Base-by-base conservation (phyloP, 2,113 vertebrate genomes). In the Gallinago undulata region DNA sequence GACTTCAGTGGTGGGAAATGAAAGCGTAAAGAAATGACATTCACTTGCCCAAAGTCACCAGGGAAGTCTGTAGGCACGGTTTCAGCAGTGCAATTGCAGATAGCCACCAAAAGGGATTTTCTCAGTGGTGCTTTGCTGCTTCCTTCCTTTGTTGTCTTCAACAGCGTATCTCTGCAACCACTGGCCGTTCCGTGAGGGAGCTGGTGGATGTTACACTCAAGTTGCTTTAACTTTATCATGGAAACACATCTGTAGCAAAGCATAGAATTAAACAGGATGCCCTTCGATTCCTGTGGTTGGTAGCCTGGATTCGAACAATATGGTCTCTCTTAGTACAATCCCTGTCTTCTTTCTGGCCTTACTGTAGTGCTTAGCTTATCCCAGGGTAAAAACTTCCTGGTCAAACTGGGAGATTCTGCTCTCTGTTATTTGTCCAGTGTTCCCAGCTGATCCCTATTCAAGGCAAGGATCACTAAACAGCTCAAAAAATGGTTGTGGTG, bases 21-120 rank as follows among this genome's bases (percentile, higher is more conserved):
- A 55, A 92, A 70, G 47, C 0, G 0, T 30, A 18, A 67, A 67
- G 64, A 88, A 74, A 43, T 39, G 15, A 31, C 1, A 1, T 10
- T 8, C 30, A 45, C 31, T 92, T 84, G 72, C 37, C 28, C n/a
- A 24, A 28, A 66, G 28, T 86, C 48, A 45, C 8, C 41, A 25
- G 45, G 48, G 76, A 83, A 39, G 25, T 33, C 39, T 31, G 41
- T 35, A 57, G 72, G 48, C 27, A 14, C 1, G 1, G 51, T 41
- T 89, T 84, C 43, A 41, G 67, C 35, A 57, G 22, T 24, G 27
- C 31, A 41, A 25, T 69, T 92, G 43, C 59, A 88, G 51, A n/a
- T 74, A 55, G 22, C 31, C 13, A 14, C 47, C 16, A 55, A 13
- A 86, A 90, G 59, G 73, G 57, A 24, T 88, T 83, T 80, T 86